Evolutionary conservation across 2,113 vertebrate genomes (phyloP), one percentile per base, ranked within the genome.

Genomic region (Pangasianodon hypophthalmus): DNA sequence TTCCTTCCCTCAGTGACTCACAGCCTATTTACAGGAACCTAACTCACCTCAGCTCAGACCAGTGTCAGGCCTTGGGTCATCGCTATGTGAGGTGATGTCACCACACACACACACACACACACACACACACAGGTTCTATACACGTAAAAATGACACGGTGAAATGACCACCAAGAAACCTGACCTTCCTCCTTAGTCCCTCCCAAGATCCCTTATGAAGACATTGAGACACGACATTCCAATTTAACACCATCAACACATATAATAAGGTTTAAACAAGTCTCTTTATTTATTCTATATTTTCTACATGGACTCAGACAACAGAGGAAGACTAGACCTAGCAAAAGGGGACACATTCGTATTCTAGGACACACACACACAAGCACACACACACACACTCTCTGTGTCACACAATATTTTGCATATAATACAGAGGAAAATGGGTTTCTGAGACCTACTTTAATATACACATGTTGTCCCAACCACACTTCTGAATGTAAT

Each of bases 21-120:
- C 88, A 24, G 81, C 6, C 89, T 93, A 92, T 95, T 94, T 94
- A 95, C 94, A 96, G 96, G 95, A 93, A 91, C 64, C 91, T 54
- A 90, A 92, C 91, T 86, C 94, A 94, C 81, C 88, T 90, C 91
- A 29, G 37, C 24, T 84, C 56, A 29, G 56, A 60, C 91, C 84
- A 92, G 54, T 67, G 88, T 86, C 89, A 54, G 67, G 50, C 48
- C 48, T 73, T 2, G 37, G 64, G 71, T 58, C 16, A 62, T 80
- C 0, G 73, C 73, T 46, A 85, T 62, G 83, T n/a, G 21, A 69
- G 58, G 84, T 95, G 93, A 95, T 91, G 94, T 96, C 95, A 96
- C 80, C 29, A 85, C 2, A 88, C 91, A 5, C 88, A 93, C 93
- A 87, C 44, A 24, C 52, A 13, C 88, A 87, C 82, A 58, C 81